A percentile compares a stretch with the other conserved stretches of the same genome.
phyloP scores from a whole-genome alignment of 1,140 invertebrate species.

The Drosophila littoralis region DNA sequence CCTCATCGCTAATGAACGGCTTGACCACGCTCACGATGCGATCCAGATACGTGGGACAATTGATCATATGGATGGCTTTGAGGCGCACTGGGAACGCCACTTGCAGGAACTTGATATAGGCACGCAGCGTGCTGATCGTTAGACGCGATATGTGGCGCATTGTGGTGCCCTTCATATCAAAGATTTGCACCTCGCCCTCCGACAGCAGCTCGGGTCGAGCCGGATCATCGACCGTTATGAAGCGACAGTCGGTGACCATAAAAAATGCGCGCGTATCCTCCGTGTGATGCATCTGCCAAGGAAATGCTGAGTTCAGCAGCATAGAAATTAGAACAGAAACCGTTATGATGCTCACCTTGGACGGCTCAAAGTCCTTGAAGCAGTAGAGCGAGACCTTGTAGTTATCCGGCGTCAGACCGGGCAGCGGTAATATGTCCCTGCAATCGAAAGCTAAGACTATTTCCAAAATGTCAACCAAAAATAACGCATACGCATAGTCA shows the following conservation, averaged over 20 bases:
- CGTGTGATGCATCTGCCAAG: slow-evolving; percentile 87
- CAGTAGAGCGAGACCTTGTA: slow-evolving; percentile 87
- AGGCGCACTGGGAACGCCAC: slow-evolving; percentile 90
- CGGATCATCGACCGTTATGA: slow-evolving; percentile 86
- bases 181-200: slow-evolving; percentile 88
- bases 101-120: slow-evolving; percentile 85
- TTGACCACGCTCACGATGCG: slow-evolving; percentile 87
- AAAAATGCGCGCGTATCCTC: slow-evolving; percentile 88
- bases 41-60: slow-evolving; percentile 87
- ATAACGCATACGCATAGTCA: slow-evolving; percentile 70
- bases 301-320: not conserved
- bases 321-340: not conserved
- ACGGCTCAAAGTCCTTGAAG: slow-evolving; percentile 86
- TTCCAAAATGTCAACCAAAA: not conserved
- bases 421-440: slow-evolving; percentile 87
- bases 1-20: slow-evolving; percentile 88
- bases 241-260: slow-evolving; percentile 88
- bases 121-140: slow-evolving; percentile 86
- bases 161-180: slow-evolving; percentile 88
- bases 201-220: slow-evolving; percentile 63
- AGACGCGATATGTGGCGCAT: slow-evolving; percentile 88
- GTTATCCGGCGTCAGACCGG: slow-evolving; percentile 86
- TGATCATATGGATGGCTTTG: slow-evolving; percentile 90
- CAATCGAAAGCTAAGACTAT: slow-evolving; percentile 45
- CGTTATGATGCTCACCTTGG: slow-evolving; percentile 68